Conservation (phyloP, 2,797 vertebrate species). For the Eremophila alpestris region DNA sequence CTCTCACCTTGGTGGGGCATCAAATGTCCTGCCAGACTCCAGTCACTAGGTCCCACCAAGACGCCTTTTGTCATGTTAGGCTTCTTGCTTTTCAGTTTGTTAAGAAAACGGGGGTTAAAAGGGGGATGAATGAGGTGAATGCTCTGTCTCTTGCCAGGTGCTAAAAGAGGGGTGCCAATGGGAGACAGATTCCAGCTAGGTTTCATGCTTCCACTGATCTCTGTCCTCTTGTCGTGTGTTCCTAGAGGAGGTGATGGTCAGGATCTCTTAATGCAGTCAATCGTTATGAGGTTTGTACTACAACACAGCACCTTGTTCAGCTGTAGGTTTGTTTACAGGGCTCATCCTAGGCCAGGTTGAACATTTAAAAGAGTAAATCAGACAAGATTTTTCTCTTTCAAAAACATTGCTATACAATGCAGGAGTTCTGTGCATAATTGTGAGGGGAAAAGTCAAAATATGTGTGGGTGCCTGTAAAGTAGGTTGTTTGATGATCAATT, state of each 20-base stretch:
- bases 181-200: neutral
- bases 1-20: neutral
- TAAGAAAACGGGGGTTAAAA: neutral
- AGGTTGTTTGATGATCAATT: neutral
- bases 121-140: neutral
- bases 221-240: neutral
- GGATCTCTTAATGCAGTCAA: neutral
- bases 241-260: neutral
- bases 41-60: neutral
- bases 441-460: neutral
- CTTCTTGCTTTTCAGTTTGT: neutral
- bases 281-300: neutral
- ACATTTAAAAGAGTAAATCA: neutral
- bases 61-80: neutral
- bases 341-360: neutral
- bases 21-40: neutral
- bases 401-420: neutral
- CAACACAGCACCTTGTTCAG: neutral
- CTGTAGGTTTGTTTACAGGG: neutral
- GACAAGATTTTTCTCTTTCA: neutral
- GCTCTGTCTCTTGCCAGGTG: neutral
- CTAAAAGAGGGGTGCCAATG: neutral
- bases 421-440: neutral
- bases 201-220: neutral
- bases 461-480: neutral